Percentiles rank a stretch among this genome's conserved stretches.
Conservation (phyloP, 2,797 vertebrate genomes). For the Paguma larvata region DNA sequence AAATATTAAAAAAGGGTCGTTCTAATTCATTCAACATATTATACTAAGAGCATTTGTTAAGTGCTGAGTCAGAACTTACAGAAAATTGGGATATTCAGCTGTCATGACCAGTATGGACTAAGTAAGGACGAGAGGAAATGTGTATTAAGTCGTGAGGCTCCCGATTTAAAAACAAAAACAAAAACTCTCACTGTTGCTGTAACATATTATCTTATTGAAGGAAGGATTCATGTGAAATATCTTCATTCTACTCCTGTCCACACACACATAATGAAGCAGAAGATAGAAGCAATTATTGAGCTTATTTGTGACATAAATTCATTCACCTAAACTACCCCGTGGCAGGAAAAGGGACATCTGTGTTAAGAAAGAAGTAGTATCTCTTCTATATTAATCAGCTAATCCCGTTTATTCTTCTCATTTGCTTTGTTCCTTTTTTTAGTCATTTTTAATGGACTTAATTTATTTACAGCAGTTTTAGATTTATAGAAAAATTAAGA, state of each 20-base stretch:
- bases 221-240: neutral
- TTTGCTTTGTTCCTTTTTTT: neutral
- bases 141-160: neutral
- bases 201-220: neutral
- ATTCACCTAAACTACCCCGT: neutral
- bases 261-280: neutral
- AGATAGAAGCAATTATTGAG: slow-evolving; percentile 1
- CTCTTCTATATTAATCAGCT: neutral
- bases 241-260: neutral
- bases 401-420: neutral
- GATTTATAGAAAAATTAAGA: neutral
- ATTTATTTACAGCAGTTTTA: neutral
- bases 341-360: neutral
- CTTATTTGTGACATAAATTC: slow-evolving; percentile 1
- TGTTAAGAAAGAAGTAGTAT: neutral
- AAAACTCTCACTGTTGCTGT: neutral
- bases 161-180: neutral
- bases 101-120: neutral
- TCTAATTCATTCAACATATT: neutral
- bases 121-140: neutral
- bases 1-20: neutral
- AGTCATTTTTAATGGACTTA: neutral
- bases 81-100: neutral
- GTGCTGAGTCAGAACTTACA: neutral
- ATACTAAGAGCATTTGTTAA: neutral